Percentiles rank a stretch among this genome's conserved stretches.
Evolutionary conservation across 2,797 vertebrate genomes (phyloP).

Genomic region (Cirrhinus molitorella): DNA sequence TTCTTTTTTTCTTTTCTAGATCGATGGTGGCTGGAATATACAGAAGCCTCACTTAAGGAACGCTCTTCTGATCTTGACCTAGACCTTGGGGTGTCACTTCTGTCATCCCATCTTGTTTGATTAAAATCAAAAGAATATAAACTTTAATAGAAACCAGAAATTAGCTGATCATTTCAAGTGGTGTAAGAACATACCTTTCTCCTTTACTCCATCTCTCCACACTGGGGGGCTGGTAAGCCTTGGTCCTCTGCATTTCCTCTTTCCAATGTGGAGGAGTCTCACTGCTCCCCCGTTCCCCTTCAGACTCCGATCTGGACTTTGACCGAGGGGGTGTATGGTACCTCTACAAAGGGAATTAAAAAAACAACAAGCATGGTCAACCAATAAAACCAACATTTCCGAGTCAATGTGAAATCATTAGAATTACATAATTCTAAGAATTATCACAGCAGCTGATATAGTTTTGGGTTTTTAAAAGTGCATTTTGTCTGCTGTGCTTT

Average conservation of each 20-base stretch:
- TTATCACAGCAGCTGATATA: slow-evolving; percentile 3
- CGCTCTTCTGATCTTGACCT: slow-evolving; percentile 86
- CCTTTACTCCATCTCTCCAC: slow-evolving; percentile 96
- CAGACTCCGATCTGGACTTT: slow-evolving; percentile 89
- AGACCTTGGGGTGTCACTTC: slow-evolving; percentile 87
- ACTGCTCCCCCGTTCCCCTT: slow-evolving; percentile 87
- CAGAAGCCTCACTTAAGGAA: slow-evolving; percentile 82
- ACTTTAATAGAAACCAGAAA: neutral
- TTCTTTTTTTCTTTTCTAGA: slow-evolving; percentile 91
- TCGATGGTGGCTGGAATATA: slow-evolving; percentile 78
- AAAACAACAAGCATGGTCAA: neutral
- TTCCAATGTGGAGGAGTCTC: slow-evolving; percentile 99
- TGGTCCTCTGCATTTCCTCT: slow-evolving; percentile 94
- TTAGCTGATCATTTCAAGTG: neutral
- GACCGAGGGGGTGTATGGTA: slow-evolving; percentile 96
- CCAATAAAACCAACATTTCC: slow-evolving; percentile 27
- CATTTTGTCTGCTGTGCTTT: neutral
- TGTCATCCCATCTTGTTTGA: slow-evolving; percentile 91
- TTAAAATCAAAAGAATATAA: slow-evolving; percentile 52
- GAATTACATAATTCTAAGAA: neutral
- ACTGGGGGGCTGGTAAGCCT: slow-evolving; percentile 86
- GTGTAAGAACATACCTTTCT: slow-evolving; percentile 84
- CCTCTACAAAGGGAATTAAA: slow-evolving; percentile 76
- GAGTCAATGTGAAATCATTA: neutral
- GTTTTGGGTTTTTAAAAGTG: neutral